A percentile compares a stretch with the other conserved stretches of the same genome.
phyloP scores from a whole-genome alignment of 2,113 vertebrate genomes.

The Spea multiplicata region DNA sequence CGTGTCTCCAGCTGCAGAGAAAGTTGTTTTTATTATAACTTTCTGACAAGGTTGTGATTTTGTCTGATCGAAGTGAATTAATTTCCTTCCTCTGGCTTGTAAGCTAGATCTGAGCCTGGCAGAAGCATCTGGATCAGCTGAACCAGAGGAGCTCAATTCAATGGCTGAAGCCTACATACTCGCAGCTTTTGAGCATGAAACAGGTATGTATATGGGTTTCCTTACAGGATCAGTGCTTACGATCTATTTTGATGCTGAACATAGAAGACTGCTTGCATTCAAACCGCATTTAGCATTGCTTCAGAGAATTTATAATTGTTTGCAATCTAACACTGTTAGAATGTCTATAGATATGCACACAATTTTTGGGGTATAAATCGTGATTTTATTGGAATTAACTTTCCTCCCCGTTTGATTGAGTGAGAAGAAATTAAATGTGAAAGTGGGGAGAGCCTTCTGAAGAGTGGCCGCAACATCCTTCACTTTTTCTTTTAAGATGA shows the following conservation, averaged over 20 bases:
- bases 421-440: too few relatives aligned
- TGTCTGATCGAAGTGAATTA: conserved; percentile 3
- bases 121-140: background rate
- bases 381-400: too few relatives aligned
- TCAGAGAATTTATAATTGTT: too few relatives aligned
- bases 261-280: background rate
- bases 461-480: too few relatives aligned
- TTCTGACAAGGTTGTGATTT: conserved; percentile 50
- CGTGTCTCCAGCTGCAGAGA: conserved; percentile 25
- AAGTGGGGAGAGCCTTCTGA: too few relatives aligned
- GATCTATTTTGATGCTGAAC: background rate
- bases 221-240: background rate
- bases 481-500: too few relatives aligned
- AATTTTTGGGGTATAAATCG: too few relatives aligned
- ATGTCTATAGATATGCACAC: too few relatives aligned
- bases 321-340: too few relatives aligned
- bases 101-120: background rate
- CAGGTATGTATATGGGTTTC: conserved; percentile 58
- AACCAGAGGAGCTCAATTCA: conserved; percentile 27
- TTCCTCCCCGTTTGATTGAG: too few relatives aligned
- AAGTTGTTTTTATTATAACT: conserved; percentile 49
- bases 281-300: too few relatives aligned
- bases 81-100: background rate
- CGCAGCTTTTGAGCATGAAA: conserved; percentile 47
- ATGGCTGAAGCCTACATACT: conserved; percentile 51